These are phyloP conservation scores for Meganola albula DNA, from an alignment of 2,888 invertebrate genomes.

Conservation along the genomic window DNA sequence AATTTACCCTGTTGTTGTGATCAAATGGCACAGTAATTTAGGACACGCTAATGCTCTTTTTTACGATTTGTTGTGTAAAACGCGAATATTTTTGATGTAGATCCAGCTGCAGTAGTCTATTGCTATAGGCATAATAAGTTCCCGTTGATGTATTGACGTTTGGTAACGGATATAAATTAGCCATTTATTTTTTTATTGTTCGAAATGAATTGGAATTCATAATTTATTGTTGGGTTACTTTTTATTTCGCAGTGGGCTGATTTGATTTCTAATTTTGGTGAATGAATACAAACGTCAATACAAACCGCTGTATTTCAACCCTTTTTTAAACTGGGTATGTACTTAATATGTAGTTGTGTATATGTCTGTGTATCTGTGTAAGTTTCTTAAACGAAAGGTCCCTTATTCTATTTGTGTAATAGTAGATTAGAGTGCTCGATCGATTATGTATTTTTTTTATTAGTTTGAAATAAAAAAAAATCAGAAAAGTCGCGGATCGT, in stretches of 20 bases:
- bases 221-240: slow-evolving; percentile 3
- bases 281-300: too few relatives aligned
- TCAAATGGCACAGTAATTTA: slow-evolving; percentile 39
- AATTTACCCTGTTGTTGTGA: slow-evolving; percentile 31
- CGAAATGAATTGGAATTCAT: slow-evolving; percentile 1
- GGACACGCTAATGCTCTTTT: slow-evolving; percentile 53
- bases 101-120: slow-evolving; percentile 36
- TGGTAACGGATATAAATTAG: slow-evolving; percentile 17
- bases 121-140: slow-evolving; percentile 23
- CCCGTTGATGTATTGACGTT: slow-evolving; percentile 28
- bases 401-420: too few relatives aligned
- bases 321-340: too few relatives aligned
- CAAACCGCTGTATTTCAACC: too few relatives aligned
- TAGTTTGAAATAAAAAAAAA: too few relatives aligned
- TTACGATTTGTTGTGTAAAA: slow-evolving; percentile 54
- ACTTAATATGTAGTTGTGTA: too few relatives aligned
- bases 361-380: too few relatives aligned
- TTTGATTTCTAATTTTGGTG: neutral
- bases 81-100: slow-evolving; percentile 47
- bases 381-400: too few relatives aligned
- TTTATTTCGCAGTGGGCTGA: slow-evolving; percentile 1
- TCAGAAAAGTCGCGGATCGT: too few relatives aligned
- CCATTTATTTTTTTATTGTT: slow-evolving; percentile 21
- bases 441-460: too few relatives aligned
- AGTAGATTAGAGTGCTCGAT: too few relatives aligned